These are phyloP conservation scores for Drosophila stalkeri DNA, from an alignment of 2,888 invertebrate species.

Conservation along the genomic window DNA sequence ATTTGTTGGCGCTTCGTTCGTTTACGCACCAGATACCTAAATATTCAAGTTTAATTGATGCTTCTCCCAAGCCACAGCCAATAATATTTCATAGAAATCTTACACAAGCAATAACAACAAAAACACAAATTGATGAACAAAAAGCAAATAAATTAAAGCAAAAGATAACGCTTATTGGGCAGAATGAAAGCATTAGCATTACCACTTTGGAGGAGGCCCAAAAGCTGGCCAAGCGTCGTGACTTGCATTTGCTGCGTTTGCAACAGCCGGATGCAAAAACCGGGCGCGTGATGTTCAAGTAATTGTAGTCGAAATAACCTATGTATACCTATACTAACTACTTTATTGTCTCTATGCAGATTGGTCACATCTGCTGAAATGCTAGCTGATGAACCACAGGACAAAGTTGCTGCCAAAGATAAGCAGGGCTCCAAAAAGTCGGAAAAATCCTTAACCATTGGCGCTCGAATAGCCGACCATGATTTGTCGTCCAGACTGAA, in stretches of 20 bases:
- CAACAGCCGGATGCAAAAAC: constrained; percentile 89
- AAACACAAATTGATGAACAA: constrained; percentile 26
- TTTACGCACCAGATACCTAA: constrained; percentile 27
- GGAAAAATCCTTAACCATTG: constrained; percentile 88
- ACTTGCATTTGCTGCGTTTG: constrained; percentile 89
- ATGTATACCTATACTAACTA: not conserved
- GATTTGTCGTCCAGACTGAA: constrained; percentile 88
- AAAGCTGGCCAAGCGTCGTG: constrained; percentile 89
- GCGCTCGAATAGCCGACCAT: constrained; percentile 88
- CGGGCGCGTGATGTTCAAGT: constrained; percentile 89
- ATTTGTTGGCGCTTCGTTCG: constrained; percentile 34
- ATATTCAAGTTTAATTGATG: not conserved
- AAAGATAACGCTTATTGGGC: constrained; percentile 89
- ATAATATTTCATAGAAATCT: constrained; percentile 34
- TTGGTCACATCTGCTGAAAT: constrained; percentile 89
- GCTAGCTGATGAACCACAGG: constrained; percentile 86
- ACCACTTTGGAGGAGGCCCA: constrained; percentile 89
- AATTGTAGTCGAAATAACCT: constrained; percentile 50
- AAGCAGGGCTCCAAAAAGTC: constrained; percentile 85
- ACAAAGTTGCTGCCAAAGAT: constrained; percentile 31
- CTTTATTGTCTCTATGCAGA: constrained; percentile 76
- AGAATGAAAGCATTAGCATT: constrained; percentile 87
- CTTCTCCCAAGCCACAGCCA: constrained; percentile 6
- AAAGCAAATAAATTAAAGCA: constrained; percentile 43
- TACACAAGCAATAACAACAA: constrained; percentile 49